phyloP scores from a whole-genome alignment of 1,140 invertebrate genomes.

The roundworm (Caenorhabditis elegans) region DNA sequence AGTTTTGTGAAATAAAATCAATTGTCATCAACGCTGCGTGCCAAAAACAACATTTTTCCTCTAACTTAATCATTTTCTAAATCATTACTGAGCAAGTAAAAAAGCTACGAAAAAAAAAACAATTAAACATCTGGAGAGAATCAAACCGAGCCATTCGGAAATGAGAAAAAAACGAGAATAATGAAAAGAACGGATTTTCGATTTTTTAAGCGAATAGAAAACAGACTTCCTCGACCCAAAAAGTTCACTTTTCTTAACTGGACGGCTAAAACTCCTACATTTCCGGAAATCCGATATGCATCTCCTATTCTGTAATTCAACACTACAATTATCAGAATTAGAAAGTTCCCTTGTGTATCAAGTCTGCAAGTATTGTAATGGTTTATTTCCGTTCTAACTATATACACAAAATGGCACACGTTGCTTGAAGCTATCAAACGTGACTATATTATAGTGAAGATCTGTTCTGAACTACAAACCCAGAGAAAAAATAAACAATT shows the following conservation, averaged over 20 bases:
- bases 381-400: too few relatives aligned
- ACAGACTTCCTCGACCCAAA: not conserved
- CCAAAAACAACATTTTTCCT: too few relatives aligned
- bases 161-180: not conserved
- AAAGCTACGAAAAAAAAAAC: not conserved
- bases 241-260: not conserved
- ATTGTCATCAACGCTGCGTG: too few relatives aligned
- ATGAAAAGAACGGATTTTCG: not conserved
- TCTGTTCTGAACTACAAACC: too few relatives aligned
- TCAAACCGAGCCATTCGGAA: not conserved
- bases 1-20: too few relatives aligned
- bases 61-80: too few relatives aligned
- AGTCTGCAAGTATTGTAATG: too few relatives aligned
- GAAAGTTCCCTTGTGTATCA: too few relatives aligned
- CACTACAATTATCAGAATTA: not conserved
- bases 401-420: not conserved
- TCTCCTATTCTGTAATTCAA: not conserved
- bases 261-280: not conserved
- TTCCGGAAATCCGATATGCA: not conserved
- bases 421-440: not conserved
- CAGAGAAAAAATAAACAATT: not conserved
- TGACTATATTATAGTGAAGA: not conserved
- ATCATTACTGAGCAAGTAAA: not conserved
- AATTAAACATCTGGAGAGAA: slow-evolving; percentile 8
- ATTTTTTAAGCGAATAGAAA: not conserved